Evolutionary conservation across 2,888 invertebrate genomes (phyloP).

Genomic region (Drosophila mercatorum): DNA sequence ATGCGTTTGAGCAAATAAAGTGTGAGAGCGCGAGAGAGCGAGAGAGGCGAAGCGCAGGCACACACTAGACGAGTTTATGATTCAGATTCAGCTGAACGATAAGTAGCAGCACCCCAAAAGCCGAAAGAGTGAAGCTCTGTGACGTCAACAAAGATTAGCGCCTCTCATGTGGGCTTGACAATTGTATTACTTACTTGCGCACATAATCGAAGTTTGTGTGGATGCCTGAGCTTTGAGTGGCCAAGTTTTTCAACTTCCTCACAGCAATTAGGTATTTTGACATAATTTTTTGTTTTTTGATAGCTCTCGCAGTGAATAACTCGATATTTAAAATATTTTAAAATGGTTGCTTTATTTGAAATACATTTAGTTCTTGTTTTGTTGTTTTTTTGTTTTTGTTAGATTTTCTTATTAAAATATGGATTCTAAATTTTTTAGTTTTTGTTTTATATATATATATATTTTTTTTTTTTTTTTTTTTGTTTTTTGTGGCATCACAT

Average conservation of each 20-base stretch:
- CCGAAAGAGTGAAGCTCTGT: not conserved
- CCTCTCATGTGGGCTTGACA: not conserved
- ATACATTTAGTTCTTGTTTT: slow-evolving; percentile 28
- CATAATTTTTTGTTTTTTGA: slow-evolving; percentile 33
- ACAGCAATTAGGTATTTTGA: slow-evolving; percentile 18
- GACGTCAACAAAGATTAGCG: slow-evolving; percentile 6
- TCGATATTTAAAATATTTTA: not conserved
- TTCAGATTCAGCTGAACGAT: slow-evolving; percentile 33
- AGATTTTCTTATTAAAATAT: slow-evolving; percentile 63
- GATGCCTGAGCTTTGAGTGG: slow-evolving; percentile 2
- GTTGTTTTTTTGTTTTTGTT: slow-evolving; percentile 8
- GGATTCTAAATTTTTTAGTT: slow-evolving; percentile 41
- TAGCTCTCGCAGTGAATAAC: slow-evolving; percentile 17
- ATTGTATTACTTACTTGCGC: slow-evolving; percentile 58
- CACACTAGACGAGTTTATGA: slow-evolving; percentile 25
- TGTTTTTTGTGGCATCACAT: slow-evolving; percentile 59
- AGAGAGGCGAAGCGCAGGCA: not conserved
- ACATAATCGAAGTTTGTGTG: slow-evolving; percentile 36
- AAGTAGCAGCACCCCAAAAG: slow-evolving; percentile 4
- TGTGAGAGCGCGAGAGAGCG: not conserved
- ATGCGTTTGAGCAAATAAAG: slow-evolving; percentile 9
- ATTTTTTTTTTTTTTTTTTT: not conserved
- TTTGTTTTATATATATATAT: slow-evolving; percentile 19
- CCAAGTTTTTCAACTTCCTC: slow-evolving; percentile 3
- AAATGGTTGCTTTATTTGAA: slow-evolving; percentile 39